Evolutionary conservation across 2,888 invertebrate species (phyloP).

Genomic region (Drosophila demipolita): DNA sequence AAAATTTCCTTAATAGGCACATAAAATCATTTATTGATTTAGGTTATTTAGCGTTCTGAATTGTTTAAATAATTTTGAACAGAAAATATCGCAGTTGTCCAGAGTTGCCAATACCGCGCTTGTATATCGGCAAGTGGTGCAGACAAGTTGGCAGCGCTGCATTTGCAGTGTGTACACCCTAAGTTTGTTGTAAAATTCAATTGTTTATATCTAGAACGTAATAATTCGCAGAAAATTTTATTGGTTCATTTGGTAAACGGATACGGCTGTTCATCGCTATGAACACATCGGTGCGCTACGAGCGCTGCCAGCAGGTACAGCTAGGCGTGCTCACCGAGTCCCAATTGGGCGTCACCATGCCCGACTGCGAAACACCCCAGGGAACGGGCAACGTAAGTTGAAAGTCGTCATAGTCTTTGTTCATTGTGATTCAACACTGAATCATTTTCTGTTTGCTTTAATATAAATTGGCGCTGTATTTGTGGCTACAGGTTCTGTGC

Average conservation of each 20-base stretch:
- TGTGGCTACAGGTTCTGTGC: constrained; percentile 87
- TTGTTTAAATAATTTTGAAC: not conserved
- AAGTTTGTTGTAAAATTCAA: constrained; percentile 31
- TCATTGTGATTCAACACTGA: constrained; percentile 42
- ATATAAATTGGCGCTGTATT: not conserved
- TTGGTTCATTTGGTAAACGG: constrained; percentile 12
- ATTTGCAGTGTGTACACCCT: constrained; percentile 45
- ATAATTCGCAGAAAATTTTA: constrained; percentile 59
- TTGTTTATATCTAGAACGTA: constrained; percentile 68
- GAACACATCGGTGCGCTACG: constrained; percentile 79
- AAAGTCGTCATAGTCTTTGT: constrained; percentile 33
- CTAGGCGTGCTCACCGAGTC: constrained; percentile 66
- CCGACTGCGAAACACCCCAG: constrained; percentile 52
- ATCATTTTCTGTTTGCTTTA: constrained; percentile 34
- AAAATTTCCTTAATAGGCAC: not conserved
- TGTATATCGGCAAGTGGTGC: not conserved
- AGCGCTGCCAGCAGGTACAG: constrained; percentile 74
- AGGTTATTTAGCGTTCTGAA: not conserved
- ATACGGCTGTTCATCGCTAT: constrained; percentile 50
- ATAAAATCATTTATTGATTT: not conserved
- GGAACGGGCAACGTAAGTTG: constrained; percentile 73
- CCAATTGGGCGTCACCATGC: constrained; percentile 40
- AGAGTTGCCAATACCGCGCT: not conserved
- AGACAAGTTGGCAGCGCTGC: constrained; percentile 40
- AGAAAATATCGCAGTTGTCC: not conserved